Evolutionary conservation across 1,140 invertebrate species (phyloP).

Genomic region (Macrotrachela quadricornifera): DNA sequence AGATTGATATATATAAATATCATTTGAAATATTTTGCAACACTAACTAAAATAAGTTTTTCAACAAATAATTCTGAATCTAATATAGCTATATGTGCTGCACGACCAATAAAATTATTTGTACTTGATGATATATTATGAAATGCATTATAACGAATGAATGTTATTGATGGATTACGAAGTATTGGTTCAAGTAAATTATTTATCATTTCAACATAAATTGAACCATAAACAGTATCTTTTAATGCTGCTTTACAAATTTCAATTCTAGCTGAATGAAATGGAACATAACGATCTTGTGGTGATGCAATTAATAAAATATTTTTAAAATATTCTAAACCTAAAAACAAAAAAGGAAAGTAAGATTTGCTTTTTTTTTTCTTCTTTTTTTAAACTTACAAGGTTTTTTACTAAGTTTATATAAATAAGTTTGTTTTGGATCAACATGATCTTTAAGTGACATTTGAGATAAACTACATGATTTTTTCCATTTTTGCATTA

Average conservation of each 20-base stretch:
- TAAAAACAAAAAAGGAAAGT: conserved; percentile 10
- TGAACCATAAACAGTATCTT: conserved; percentile 38
- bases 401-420: conserved; percentile 34
- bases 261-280: conserved; percentile 77
- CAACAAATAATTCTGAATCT: conserved; percentile 87
- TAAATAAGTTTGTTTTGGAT: conserved; percentile 68
- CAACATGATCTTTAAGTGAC: conserved; percentile 60
- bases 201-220: conserved; percentile 71
- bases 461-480: conserved; percentile 72
- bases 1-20: too few relatives aligned
- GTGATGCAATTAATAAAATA: conserved; percentile 69
- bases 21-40: conserved; percentile 65
- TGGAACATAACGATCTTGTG: conserved; percentile 80
- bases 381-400: too few relatives aligned
- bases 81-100: conserved; percentile 86
- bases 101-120: conserved; percentile 71
- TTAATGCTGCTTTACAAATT: conserved; percentile 67
- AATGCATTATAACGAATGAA: conserved; percentile 79
- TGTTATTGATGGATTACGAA: conserved; percentile 33
- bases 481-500: conserved; percentile 97
- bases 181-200: conserved; percentile 66
- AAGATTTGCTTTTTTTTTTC: too few relatives aligned
- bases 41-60: conserved; percentile 78
- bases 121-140: conserved; percentile 60
- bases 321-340: conserved; percentile 50